A percentile compares a stretch with the other conserved stretches of the same genome.
Evolutionary conservation across 2,797 vertebrate genomes (phyloP).

Genomic region (Sylvia borin): DNA sequence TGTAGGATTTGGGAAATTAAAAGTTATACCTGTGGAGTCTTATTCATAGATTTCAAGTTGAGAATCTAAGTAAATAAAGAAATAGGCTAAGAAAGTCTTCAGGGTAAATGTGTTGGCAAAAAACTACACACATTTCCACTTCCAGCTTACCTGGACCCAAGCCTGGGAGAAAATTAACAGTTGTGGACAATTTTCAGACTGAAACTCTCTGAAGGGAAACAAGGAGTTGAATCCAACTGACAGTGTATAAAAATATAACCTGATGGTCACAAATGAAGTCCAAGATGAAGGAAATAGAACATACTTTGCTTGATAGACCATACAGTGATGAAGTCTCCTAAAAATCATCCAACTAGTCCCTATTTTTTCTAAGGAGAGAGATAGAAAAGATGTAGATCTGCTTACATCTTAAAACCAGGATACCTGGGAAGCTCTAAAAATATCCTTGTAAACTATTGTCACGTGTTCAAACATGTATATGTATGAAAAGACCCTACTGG

Average conservation of each 20-base stretch:
- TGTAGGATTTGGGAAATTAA: not conserved
- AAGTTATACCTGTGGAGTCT: not conserved
- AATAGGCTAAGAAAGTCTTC: not conserved
- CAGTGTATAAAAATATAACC: not conserved
- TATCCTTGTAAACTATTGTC: not conserved
- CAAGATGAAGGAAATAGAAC: not conserved
- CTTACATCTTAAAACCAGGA: not conserved
- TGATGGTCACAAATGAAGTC: not conserved
- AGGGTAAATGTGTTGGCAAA: not conserved
- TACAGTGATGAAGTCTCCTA: not conserved
- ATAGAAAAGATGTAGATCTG: not conserved
- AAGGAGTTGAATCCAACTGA: not conserved
- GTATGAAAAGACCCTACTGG: not conserved
- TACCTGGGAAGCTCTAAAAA: not conserved
- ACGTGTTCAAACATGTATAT: rapidly evolving
- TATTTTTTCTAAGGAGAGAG: not conserved
- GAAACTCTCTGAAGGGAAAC: not conserved
- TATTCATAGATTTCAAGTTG: not conserved
- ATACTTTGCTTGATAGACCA: not conserved
- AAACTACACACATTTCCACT: not conserved
- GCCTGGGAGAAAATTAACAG: not conserved
- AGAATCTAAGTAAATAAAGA: not conserved
- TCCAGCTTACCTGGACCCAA: not conserved
- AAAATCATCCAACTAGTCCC: rapidly evolving
- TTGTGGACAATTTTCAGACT: not conserved